A percentile compares a stretch with the other conserved stretches of the same genome.
Conservation (phyloP, 1,140 invertebrate genomes). For the Drosophila santomea region DNA sequence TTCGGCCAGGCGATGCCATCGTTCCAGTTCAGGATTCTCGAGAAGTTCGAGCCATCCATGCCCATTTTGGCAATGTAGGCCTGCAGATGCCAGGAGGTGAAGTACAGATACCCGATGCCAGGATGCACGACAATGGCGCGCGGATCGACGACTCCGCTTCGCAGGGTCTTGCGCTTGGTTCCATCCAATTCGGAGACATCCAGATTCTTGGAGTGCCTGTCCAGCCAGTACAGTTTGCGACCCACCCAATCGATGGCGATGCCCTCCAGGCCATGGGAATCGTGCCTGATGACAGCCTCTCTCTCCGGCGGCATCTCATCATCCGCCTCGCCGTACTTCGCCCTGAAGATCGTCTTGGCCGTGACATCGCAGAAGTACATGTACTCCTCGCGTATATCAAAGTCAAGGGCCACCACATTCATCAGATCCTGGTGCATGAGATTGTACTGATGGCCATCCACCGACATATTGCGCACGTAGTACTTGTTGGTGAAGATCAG, state of each 20-base stretch:
- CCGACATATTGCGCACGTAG: conserved; percentile 97
- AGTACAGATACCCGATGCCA: conserved; percentile 96
- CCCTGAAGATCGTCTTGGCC: conserved; percentile 95
- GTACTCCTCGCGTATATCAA: conserved; percentile 93
- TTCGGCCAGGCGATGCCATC: conserved; percentile 99
- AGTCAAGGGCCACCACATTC: conserved; percentile 98
- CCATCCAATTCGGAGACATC: conserved; percentile 97
- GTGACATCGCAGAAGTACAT: conserved; percentile 98
- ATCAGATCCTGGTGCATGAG: conserved; percentile 97
- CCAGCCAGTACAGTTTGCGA: conserved; percentile 98
- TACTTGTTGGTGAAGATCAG: conserved; percentile 99
- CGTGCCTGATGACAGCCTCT: conserved; percentile 95
- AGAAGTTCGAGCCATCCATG: conserved; percentile 97
- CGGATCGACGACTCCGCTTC: conserved; percentile 95
- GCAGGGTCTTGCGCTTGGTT: conserved; percentile 94
- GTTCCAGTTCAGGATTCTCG: conserved; percentile 95
- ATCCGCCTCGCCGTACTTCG: conserved; percentile 86
- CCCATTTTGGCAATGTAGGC: conserved; percentile 99
- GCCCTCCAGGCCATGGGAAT: conserved; percentile 97
- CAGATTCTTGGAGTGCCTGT: conserved; percentile 96
- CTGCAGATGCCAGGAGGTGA: conserved; percentile 97
- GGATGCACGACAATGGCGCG: conserved; percentile 97
- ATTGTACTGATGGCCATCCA: conserved; percentile 93
- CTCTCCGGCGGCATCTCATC: conserved; percentile 85
- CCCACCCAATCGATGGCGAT: conserved; percentile 98